These are phyloP conservation scores for Boleophthalmus pectinirostris DNA, from an alignment of 2,113 vertebrate genomes.

Conservation along the genomic window DNA sequence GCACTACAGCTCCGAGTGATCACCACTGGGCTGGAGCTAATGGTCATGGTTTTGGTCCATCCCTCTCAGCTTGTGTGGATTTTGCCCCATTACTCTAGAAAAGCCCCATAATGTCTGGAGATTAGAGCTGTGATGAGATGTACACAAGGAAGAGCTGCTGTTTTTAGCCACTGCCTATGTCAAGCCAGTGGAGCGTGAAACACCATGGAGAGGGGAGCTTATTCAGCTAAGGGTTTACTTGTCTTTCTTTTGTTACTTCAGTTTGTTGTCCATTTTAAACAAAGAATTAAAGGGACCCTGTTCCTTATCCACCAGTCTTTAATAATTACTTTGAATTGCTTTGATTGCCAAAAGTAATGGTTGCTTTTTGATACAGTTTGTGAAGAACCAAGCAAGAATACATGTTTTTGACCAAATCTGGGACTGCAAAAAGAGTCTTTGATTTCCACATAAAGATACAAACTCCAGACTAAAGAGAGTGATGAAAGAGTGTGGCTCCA, in stretches of 20 bases:
- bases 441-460: background rate
- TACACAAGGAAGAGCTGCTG: background rate
- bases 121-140: constrained; percentile 28
- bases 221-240: background rate
- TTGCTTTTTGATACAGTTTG: background rate
- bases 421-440: background rate
- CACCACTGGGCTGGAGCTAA: constrained; percentile 22
- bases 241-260: background rate
- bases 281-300: background rate
- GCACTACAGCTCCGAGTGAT: constrained; percentile 21
- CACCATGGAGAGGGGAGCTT: background rate
- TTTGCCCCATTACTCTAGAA: constrained; percentile 33
- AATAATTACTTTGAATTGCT: background rate
- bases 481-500: background rate
- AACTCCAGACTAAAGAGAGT: background rate
- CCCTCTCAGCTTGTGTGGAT: constrained; percentile 17
- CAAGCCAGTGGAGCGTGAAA: constrained; percentile 1
- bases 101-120: constrained; percentile 23
- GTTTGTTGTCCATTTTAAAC: background rate
- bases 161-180: constrained; percentile 10
- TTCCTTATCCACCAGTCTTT: background rate
- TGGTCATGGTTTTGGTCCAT: constrained; percentile 16
- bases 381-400: background rate
- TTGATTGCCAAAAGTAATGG: background rate
- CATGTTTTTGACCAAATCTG: background rate